phyloP scores from a whole-genome alignment of 2,113 vertebrate species.

The Columba livia region DNA sequence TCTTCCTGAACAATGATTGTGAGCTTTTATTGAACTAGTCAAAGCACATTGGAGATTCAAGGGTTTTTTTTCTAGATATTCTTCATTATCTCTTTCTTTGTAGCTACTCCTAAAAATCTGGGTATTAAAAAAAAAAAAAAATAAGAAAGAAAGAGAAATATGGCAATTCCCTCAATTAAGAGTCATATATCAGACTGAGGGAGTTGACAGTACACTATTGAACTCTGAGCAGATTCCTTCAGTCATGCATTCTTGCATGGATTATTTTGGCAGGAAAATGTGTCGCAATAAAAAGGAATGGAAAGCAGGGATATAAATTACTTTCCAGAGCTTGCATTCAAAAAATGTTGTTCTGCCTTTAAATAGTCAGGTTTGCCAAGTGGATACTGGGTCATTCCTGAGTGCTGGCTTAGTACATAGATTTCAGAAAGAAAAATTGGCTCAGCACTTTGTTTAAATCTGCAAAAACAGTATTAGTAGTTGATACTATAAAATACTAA shows the following conservation, averaged over 20 bases:
- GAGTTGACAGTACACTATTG: slow-evolving; percentile 22
- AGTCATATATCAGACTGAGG: slow-evolving; percentile 19
- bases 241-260: slow-evolving; percentile 46
- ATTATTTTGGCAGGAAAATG: slow-evolving; percentile 62
- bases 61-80: neutral
- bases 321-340: slow-evolving; percentile 50
- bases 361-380: slow-evolving; percentile 47
- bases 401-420: slow-evolving; percentile 39
- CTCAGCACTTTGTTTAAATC: slow-evolving; percentile 18
- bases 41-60: neutral
- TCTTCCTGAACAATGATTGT: neutral
- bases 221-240: slow-evolving; percentile 47
- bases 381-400: slow-evolving; percentile 48
- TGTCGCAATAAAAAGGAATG: slow-evolving; percentile 49
- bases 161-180: neutral
- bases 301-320: slow-evolving; percentile 44
- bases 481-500: neutral
- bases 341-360: slow-evolving; percentile 56
- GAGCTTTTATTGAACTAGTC: neutral
- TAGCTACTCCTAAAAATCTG: slow-evolving; percentile 11
- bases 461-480: slow-evolving; percentile 3
- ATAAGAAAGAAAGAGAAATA: neutral
- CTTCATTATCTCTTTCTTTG: neutral
- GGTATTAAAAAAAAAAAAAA: neutral
- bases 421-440: slow-evolving; percentile 38